phyloP scores from a whole-genome alignment of 2,797 vertebrate species.

The Coluber constrictor region DNA sequence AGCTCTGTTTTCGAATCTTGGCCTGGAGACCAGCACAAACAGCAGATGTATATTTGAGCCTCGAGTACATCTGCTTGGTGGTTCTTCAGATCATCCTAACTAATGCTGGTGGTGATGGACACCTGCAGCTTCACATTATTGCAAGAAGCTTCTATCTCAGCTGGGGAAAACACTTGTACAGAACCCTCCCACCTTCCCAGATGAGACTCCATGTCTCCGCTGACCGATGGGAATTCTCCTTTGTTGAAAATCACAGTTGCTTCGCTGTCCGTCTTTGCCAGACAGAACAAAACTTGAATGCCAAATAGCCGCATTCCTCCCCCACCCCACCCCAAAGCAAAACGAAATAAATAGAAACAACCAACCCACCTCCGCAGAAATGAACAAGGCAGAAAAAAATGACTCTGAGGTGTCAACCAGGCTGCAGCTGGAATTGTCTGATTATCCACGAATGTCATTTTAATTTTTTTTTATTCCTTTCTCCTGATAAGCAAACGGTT shows the following conservation, averaged over 20 bases:
- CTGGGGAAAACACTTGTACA: rapidly evolving
- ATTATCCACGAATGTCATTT: conserved; percentile 27
- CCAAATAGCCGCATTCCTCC: neutral
- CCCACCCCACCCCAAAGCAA: neutral
- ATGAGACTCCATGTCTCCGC: neutral
- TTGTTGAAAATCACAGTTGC: neutral
- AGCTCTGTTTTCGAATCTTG: rapidly evolving
- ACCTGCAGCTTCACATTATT: neutral
- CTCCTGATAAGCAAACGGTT: conserved; percentile 27
- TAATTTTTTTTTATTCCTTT: neutral
- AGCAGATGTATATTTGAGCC: rapidly evolving
- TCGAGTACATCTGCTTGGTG: rapidly evolving
- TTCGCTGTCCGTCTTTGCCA: neutral
- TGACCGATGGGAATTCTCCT: neutral
- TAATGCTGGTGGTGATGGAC: rapidly evolving
- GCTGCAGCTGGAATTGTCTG: conserved; percentile 22
- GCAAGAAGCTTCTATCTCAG: rapidly evolving
- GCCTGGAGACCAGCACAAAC: neutral
- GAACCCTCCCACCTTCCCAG: neutral
- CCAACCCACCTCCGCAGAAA: neutral
- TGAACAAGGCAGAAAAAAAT: neutral
- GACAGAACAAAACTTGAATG: conserved; percentile 3
- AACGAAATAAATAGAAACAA: neutral
- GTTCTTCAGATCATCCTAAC: rapidly evolving
- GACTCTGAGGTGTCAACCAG: conserved; percentile 46